Evolutionary conservation across 2,888 invertebrate genomes (phyloP), one percentile per base, ranked within the genome.

Genomic region (Nysson spinosus): DNA sequence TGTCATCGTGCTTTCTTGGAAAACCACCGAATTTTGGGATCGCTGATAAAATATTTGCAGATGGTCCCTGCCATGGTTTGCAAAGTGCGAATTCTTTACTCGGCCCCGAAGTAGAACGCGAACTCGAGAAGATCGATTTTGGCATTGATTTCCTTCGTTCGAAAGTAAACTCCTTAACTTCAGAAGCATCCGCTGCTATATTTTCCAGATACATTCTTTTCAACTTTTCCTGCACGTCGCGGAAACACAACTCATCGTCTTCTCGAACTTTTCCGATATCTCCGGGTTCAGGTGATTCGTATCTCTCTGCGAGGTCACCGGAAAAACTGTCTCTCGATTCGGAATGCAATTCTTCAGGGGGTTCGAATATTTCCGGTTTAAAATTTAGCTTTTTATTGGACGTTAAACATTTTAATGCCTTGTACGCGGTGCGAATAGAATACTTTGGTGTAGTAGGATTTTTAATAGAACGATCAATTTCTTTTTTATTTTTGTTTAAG

Each of bases 11-110:
- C 24, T 60, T 75, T 55, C 86, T 74, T 0, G 77, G 75, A 37
- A 77, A 79, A 11, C 82, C 68, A n/a, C 72, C 70, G 4, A 83
- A 60, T 28, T 49, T 56, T 1, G 85, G 86, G 12, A 87, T 77
- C 3, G 63, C 58, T 5, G 57, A 50, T 7, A 84, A 61, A 51
- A 61, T 16, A 3, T 22, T 34, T 9, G 19, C 12, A 9, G 64
- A 67, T 3, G 37, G 35, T 26, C 11, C 12, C 7, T 37, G 5
- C 16, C 16, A 2, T 4, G 11, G 11, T n/a, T 68, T 57, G 4
- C 65, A 58, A 5, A 40, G 16, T 3, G 46, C 54, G 51, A 75
- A 75, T 34, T 50, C 35, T 0, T 43, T 20, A 28, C 77, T 81
- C 2, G 68, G 16, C 1, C 61, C 66, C n/a, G 72, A 82, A 7